Evolutionary conservation across 2,888 invertebrate species (phyloP).

Genomic region (Phortica okadai): DNA sequence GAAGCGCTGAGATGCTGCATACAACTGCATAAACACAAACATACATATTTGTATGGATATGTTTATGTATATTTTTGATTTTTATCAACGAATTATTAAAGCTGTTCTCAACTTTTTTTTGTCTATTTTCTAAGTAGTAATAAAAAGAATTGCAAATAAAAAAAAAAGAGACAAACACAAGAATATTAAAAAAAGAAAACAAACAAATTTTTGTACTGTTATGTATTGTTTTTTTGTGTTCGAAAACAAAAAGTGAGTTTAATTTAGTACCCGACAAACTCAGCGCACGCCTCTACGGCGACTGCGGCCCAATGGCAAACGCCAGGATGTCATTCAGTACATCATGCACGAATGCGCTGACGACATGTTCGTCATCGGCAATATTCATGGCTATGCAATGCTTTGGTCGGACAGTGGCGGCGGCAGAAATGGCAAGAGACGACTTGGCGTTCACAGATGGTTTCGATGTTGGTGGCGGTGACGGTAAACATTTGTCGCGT

Average conservation of each 20-base stretch:
- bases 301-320: no score
- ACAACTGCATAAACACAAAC: not conserved
- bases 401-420: not conserved
- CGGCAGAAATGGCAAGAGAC: not conserved
- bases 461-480: no score
- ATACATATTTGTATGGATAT: not conserved
- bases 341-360: no score
- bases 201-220: not conserved
- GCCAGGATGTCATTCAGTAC: no score
- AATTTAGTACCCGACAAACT: no score
- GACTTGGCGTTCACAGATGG: not conserved
- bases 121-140: slow-evolving; percentile 6
- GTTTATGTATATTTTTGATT: slow-evolving; percentile 1
- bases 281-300: no score
- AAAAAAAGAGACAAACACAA: not conserved
- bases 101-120: not conserved
- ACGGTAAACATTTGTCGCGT: not conserved
- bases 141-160: not conserved
- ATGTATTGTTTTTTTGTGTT: no score
- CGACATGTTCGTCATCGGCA: not conserved
- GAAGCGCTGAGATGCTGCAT: not conserved
- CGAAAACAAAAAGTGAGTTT: no score
- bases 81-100: slow-evolving; percentile 5
- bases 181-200: not conserved
- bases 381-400: not conserved